Conservation (phyloP, 1,140 invertebrate species). For the Drosophila albomicans region DNA sequence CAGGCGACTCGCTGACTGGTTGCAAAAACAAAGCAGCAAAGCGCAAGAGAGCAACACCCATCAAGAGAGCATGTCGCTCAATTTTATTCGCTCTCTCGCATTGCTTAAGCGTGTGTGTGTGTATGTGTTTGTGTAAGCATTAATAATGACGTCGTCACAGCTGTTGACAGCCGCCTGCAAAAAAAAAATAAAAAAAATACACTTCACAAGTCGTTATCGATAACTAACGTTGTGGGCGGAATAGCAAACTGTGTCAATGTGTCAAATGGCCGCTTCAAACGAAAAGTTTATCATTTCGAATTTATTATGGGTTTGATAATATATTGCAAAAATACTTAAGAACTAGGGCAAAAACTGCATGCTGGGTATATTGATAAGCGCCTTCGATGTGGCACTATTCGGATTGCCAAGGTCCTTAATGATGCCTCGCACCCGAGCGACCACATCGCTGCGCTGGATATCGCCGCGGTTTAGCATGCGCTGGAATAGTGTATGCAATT, state of each 20-base stretch:
- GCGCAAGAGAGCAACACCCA: constrained; percentile 6
- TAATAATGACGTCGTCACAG: constrained; percentile 47
- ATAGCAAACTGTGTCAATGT: constrained; percentile 65
- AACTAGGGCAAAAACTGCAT: constrained; percentile 80
- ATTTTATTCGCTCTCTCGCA: neutral
- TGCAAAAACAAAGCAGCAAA: constrained; percentile 17
- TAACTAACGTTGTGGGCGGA: constrained; percentile 41
- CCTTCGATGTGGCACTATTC: constrained; percentile 75
- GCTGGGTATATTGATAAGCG: constrained; percentile 71
- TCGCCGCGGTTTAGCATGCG: constrained; percentile 79
- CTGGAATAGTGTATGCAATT: constrained; percentile 74
- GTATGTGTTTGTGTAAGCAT: neutral
- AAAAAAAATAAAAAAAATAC: constrained; percentile 24
- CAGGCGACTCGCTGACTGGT: constrained; percentile 23
- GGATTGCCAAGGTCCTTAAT: constrained; percentile 79
- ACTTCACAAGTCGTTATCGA: constrained; percentile 56
- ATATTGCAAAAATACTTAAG: constrained; percentile 33
- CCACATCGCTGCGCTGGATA: constrained; percentile 78
- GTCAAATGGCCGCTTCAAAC: constrained; percentile 48
- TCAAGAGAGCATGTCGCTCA: constrained; percentile 7
- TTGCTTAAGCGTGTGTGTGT: neutral
- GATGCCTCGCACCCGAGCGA: constrained; percentile 75
- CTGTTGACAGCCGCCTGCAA: constrained; percentile 42
- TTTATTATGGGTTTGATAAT: constrained; percentile 45
- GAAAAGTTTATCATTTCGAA: constrained; percentile 40